Conservation (phyloP, 2,888 invertebrate species). For the Tetramorium bicarinatum region DNA sequence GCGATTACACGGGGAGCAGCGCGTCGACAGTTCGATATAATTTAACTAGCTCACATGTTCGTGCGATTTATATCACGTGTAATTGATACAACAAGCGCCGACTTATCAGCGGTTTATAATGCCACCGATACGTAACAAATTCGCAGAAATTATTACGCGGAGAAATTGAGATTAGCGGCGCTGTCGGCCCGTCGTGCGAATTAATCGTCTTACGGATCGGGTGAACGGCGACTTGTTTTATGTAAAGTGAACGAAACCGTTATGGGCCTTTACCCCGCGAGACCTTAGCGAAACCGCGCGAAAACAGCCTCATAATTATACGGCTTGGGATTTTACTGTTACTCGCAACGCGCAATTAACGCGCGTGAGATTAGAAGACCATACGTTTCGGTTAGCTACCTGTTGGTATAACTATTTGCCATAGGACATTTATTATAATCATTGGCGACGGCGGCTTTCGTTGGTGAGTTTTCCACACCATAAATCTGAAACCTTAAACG, state of each 20-base stretch:
- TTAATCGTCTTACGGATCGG: slow-evolving; percentile 18
- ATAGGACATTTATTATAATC: slow-evolving; percentile 16
- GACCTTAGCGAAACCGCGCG: slow-evolving; percentile 28
- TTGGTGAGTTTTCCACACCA: slow-evolving; percentile 14
- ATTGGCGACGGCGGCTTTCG: neutral
- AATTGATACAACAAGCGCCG: slow-evolving; percentile 36
- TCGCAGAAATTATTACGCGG: neutral
- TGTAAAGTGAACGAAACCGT: slow-evolving; percentile 20
- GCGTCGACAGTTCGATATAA: slow-evolving; percentile 9
- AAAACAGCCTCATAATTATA: slow-evolving; percentile 26
- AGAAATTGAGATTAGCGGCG: slow-evolving; percentile 22
- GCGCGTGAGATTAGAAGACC: slow-evolving; percentile 15
- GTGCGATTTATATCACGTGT: slow-evolving; percentile 32
- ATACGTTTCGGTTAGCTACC: slow-evolving; percentile 18
- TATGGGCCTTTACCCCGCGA: neutral
- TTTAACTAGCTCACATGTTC: neutral
- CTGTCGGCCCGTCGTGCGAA: neutral
- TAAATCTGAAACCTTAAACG: slow-evolving; percentile 30
- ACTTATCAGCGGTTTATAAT: slow-evolving; percentile 14
- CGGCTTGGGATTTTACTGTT: slow-evolving; percentile 31
- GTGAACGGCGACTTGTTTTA: neutral
- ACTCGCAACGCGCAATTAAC: slow-evolving; percentile 26
- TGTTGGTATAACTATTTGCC: slow-evolving; percentile 22
- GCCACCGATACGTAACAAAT: slow-evolving; percentile 17
- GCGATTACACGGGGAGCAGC: slow-evolving; percentile 1